These are phyloP conservation scores for human DNA, from an alignment of 2,113 vertebrate species.

Conservation along the genomic window GRCh38 chr21:36747001-36747500, in stretches of 20 bases:
- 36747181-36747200: background rate
- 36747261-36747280: background rate
- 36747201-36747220: background rate
- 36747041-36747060: background rate
- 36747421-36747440: background rate
- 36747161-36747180: background rate
- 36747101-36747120: background rate
- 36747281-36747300: background rate
- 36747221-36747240: background rate
- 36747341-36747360: background rate
- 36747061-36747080: background rate
- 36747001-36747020: background rate
- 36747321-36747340: background rate
- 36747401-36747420: background rate
- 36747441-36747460: background rate
- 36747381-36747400: background rate
- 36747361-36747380: background rate
- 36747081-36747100: background rate
- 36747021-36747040: too few relatives aligned
- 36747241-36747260: fast-evolving
- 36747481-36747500: fast-evolving
- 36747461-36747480: background rate
- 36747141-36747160: background rate
- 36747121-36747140: background rate
- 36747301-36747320: background rate